Conservation (phyloP, 2,113 vertebrate genomes). For the Mola mola region DNA sequence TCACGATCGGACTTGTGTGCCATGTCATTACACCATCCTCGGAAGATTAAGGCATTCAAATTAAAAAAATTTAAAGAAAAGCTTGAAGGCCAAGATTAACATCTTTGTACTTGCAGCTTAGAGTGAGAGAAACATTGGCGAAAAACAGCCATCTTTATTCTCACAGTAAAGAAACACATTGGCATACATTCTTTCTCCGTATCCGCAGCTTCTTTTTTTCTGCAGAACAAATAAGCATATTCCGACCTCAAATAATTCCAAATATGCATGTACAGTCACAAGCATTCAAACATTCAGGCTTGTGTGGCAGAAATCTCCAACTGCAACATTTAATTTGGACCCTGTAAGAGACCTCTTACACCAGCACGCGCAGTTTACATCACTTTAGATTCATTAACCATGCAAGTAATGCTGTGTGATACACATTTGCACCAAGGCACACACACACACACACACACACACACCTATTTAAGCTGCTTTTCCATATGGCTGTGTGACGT, state of each 20-base stretch:
- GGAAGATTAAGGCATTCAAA: background rate
- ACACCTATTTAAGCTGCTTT: slow-evolving; percentile 14
- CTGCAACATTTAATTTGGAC: slow-evolving; percentile 12
- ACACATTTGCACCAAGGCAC: slow-evolving; percentile 28
- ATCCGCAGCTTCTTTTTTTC: slow-evolving; percentile 27
- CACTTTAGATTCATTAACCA: slow-evolving; percentile 15
- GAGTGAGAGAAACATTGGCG: slow-evolving; percentile 7
- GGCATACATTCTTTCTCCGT: slow-evolving; percentile 60
- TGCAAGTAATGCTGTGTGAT: slow-evolving; percentile 39
- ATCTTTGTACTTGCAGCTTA: slow-evolving; percentile 8
- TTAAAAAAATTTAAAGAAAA: background rate
- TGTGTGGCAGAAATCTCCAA: slow-evolving; percentile 40
- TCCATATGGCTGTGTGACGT: slow-evolving; percentile 23
- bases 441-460: slow-evolving; percentile 3
- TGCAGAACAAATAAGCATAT: slow-evolving; percentile 52
- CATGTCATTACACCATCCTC: too few relatives aligned
- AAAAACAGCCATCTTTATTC: slow-evolving; percentile 44
- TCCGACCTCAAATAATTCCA: slow-evolving; percentile 70
- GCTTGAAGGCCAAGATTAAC: background rate
- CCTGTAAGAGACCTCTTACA: too few relatives aligned
- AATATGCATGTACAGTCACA: slow-evolving; percentile 65
- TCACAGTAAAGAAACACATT: slow-evolving; percentile 40
- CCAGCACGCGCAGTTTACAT: slow-evolving; percentile 16
- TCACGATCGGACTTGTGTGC: too few relatives aligned
- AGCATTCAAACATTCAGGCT: slow-evolving; percentile 58